Percentiles rank a stretch among this genome's conserved stretches.
These are phyloP conservation scores for Crepidodera aurea DNA, from an alignment of 2,888 invertebrate genomes.

Conservation along the genomic window DNA sequence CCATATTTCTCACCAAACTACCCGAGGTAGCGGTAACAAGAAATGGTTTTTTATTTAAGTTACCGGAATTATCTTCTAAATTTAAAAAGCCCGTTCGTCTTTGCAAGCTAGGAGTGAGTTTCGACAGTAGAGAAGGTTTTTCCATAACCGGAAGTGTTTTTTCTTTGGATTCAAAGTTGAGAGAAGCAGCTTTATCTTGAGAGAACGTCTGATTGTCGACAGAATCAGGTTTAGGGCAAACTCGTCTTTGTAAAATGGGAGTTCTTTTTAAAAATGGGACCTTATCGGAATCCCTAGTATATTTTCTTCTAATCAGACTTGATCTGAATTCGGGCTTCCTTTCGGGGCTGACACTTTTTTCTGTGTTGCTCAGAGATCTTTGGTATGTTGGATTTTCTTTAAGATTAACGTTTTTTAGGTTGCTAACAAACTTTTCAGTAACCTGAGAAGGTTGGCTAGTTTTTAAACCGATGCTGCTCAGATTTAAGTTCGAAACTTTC, in stretches of 20 bases:
- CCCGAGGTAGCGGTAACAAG: slow-evolving; percentile 26
- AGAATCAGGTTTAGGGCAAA: slow-evolving; percentile 3
- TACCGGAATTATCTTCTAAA: slow-evolving; percentile 23
- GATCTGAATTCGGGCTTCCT: slow-evolving; percentile 26
- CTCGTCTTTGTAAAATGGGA: slow-evolving; percentile 44
- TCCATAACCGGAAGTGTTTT: slow-evolving; percentile 10
- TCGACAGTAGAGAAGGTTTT: slow-evolving; percentile 36
- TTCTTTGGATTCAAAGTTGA: slow-evolving; percentile 4
- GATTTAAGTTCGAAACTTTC: slow-evolving; percentile 50
- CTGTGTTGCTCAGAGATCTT: slow-evolving; percentile 29
- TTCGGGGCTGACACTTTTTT: slow-evolving; percentile 20
- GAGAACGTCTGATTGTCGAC: not conserved
- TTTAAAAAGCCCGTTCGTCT: slow-evolving; percentile 35
- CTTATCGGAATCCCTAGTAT: slow-evolving; percentile 42
- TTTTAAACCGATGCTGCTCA: slow-evolving; percentile 51
- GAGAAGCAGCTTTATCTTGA: not conserved
- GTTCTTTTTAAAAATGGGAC: slow-evolving; percentile 40
- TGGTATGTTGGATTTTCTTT: slow-evolving; percentile 22
- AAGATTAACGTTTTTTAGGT: slow-evolving; percentile 35
- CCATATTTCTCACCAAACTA: slow-evolving; percentile 57
- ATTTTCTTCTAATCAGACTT: slow-evolving; percentile 41
- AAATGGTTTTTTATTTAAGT: slow-evolving; percentile 26
- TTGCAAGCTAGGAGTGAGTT: slow-evolving; percentile 38
- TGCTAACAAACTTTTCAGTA: slow-evolving; percentile 54
- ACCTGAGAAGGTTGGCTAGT: slow-evolving; percentile 50